A percentile compares a stretch with the other conserved stretches of the same genome.
Evolutionary conservation across 2,797 vertebrate species (phyloP).

Genomic region (Crenichthys baileyi): DNA sequence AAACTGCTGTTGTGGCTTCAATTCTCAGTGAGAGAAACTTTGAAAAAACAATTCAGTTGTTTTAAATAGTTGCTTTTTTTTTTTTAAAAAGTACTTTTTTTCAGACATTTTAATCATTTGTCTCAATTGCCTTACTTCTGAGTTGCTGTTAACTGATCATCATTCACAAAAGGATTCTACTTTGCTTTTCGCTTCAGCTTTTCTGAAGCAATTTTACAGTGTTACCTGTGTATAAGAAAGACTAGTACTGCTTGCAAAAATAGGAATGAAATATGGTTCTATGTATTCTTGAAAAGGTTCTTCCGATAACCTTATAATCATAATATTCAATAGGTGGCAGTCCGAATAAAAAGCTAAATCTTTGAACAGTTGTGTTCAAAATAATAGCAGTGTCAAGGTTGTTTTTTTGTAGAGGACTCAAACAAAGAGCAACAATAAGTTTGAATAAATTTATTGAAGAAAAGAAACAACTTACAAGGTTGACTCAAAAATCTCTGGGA

Average conservation of each 20-base stretch:
- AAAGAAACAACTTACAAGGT: too few species aligned
- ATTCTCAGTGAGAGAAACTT: conserved; percentile 41
- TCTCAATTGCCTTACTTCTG: conserved; percentile 20
- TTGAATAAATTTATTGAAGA: too few species aligned
- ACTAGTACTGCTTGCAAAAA: conserved; percentile 34
- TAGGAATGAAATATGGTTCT: conserved; percentile 23
- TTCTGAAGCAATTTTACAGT: conserved; percentile 42
- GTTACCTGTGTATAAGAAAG: conserved; percentile 33
- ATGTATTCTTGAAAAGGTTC: conserved; percentile 33
- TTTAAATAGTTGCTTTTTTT: conserved; percentile 33
- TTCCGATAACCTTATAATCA: conserved; percentile 54
- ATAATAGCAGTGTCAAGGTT: too few species aligned
- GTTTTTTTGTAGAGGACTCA: too few species aligned
- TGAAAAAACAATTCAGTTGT: conserved; percentile 42
- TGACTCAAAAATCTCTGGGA: too few species aligned
- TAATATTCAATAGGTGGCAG: conserved; percentile 48
- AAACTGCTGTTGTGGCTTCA: conserved; percentile 56
- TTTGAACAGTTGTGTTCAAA: too few species aligned
- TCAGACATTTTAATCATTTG: conserved; percentile 31
- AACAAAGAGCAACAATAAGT: too few species aligned
- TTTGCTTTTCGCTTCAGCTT: conserved; percentile 15
- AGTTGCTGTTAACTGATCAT: conserved; percentile 23
- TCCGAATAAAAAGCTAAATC: not conserved
- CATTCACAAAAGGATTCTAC: conserved; percentile 26
- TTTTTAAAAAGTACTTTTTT: conserved; percentile 32